Conservation (phyloP, 35 echinoderm and acorn worm species). For the Eucidaris tribuloides region DNA sequence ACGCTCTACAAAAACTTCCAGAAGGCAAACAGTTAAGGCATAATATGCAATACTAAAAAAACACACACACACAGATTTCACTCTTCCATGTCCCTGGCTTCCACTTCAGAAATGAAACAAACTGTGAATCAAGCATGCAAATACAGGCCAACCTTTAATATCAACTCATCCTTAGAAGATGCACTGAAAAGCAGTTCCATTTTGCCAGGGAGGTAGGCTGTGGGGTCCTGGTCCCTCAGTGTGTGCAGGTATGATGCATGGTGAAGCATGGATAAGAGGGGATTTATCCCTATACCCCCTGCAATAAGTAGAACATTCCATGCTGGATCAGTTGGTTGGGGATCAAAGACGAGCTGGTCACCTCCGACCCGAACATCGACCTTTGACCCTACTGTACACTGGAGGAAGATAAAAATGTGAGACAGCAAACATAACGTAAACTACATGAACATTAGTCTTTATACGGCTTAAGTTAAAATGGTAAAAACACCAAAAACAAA, state of each 20-base stretch:
- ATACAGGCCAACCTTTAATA: constrained; percentile 73
- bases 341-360: constrained; percentile 81
- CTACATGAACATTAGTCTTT: too few species aligned
- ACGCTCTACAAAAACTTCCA: too few species aligned
- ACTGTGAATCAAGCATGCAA: neutral
- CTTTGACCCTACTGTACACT: constrained; percentile 71
- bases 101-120: too few species aligned
- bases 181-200: constrained; percentile 85
- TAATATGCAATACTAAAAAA: too few species aligned
- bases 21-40: too few species aligned
- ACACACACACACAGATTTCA: too few species aligned
- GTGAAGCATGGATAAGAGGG: constrained; percentile 71
- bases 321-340: constrained; percentile 53
- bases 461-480: too few species aligned
- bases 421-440: too few species aligned
- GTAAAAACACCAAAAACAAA: too few species aligned
- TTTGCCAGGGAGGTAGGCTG: constrained; percentile 52
- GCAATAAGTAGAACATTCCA: constrained; percentile 83
- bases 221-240: neutral
- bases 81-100: too few species aligned
- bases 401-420: neutral
- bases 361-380: constrained; percentile 79
- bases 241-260: constrained; percentile 59
- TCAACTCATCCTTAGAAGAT: constrained; percentile 57
- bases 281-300: constrained; percentile 97